Evolutionary conservation across 2,797 vertebrate species (phyloP), one percentile per base, ranked within the genome.

Genomic region (Crocodylus rhombifer): DNA sequence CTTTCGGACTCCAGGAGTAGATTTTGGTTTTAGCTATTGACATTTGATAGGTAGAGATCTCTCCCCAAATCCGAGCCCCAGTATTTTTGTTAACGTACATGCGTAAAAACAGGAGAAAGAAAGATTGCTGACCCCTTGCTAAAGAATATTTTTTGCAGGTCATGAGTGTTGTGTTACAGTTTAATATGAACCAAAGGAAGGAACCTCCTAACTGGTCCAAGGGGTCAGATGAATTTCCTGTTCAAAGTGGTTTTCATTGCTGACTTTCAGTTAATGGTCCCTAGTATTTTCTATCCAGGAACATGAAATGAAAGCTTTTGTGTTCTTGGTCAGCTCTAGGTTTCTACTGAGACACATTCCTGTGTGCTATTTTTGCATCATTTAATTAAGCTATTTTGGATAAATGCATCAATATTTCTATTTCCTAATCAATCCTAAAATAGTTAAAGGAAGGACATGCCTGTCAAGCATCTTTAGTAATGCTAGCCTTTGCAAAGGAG

Each of bases 371-470:
- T 95, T 96, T 96, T 85, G 63, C 81, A 58, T 93, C 81, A 90
- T 94, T 94, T 85, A 93, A 62, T 95, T 95, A 75, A 87, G 94
- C 81, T 96, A 87, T 96, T 98, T 97, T 95, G 69, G 93, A 87
- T 95, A 88, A 96, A 92, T 87, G 23, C 51, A 89, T 96, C 88
- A 95, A 79, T 93, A 90, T 95, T 93, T 96, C 90, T 94, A 84
- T 87, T 96, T 96, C 84, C 76, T 92, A 95, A 90, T 97, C 92
- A 97, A 96, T 97, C 93, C 89, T 96, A 93, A 88, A 96, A 94
- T 86, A 96, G 90, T 93, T 87, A 95, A 77, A 87, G 62, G 73
- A 75, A 87, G 86, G 80, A 9, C 69, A 93, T 77, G 58, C 79
- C 95, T 92, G 56, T 86, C 82, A 61, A 93, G 75, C 51, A 75